phyloP scores from a whole-genome alignment of 2,888 invertebrate species.

The Oscheius sp. region DNA sequence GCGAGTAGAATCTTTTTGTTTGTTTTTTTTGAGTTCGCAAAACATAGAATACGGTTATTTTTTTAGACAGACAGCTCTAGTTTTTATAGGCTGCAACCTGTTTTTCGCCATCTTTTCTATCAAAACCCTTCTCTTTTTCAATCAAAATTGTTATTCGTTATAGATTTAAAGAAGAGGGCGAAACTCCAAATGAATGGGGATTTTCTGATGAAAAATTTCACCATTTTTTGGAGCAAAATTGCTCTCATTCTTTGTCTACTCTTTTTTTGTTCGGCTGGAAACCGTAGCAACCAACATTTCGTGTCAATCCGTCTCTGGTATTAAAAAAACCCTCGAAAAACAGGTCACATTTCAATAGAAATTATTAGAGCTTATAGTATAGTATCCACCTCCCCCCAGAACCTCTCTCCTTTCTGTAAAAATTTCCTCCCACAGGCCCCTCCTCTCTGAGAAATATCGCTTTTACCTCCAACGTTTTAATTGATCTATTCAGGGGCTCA shows the following conservation, averaged over 20 bases:
- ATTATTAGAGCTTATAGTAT: constrained; percentile 1
- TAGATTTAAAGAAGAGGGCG: no score
- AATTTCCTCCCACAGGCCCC: no score
- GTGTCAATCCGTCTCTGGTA: no score
- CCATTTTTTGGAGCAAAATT: no score
- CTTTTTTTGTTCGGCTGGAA: no score
- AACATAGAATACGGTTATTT: constrained; percentile 10
- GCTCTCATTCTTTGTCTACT: no score
- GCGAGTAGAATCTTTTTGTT: constrained; percentile 12
- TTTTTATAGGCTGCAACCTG: not conserved
- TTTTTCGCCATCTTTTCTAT: not conserved
- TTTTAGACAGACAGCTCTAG: not conserved
- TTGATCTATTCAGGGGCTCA: not conserved
- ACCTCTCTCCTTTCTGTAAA: not conserved
- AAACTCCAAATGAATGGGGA: no score
- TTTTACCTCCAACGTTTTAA: not conserved
- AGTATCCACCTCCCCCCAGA: not conserved
- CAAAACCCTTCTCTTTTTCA: not conserved
- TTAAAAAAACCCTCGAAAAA: not conserved
- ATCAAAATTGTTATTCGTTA: no score
- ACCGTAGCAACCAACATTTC: no score
- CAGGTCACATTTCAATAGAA: constrained; percentile 11
- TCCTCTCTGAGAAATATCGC: no score
- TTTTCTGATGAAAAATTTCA: no score
- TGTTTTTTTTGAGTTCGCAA: not conserved